These are phyloP conservation scores for Pandemis cinnamomeana DNA, from an alignment of 2,888 invertebrate genomes.

Conservation along the genomic window DNA sequence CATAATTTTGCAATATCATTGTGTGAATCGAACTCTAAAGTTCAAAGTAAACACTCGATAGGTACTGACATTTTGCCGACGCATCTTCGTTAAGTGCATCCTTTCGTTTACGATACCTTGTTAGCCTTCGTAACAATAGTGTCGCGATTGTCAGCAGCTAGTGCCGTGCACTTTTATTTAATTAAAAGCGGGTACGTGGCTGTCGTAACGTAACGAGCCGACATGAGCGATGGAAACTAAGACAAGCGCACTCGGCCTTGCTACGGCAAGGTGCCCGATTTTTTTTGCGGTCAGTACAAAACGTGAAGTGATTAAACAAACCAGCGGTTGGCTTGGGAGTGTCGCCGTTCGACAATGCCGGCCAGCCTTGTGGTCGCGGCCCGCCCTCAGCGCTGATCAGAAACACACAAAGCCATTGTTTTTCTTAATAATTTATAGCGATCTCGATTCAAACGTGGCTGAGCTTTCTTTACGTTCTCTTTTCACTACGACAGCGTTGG, in stretches of 20 bases:
- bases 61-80: constrained; percentile 70
- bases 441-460: constrained; percentile 39
- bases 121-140: constrained; percentile 74
- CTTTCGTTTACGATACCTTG: constrained; percentile 69
- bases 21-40: constrained; percentile 56
- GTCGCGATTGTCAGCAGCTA: constrained; percentile 60
- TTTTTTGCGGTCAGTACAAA: constrained; percentile 74
- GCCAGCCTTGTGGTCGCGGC: constrained; percentile 57
- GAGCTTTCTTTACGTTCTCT: constrained; percentile 71
- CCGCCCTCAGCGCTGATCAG: constrained; percentile 42
- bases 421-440: constrained; percentile 32
- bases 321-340: constrained; percentile 57
- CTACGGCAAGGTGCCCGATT: constrained; percentile 71
- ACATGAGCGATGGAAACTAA: constrained; percentile 69
- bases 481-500: constrained; percentile 70
- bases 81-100: constrained; percentile 69
- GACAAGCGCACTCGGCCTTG: constrained; percentile 70
- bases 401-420: constrained; percentile 41
- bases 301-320: constrained; percentile 72
- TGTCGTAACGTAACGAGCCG: constrained; percentile 64
- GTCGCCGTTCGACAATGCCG: constrained; percentile 64
- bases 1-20: constrained; percentile 42
- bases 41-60: constrained; percentile 62
- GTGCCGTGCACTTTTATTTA: constrained; percentile 43
- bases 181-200: constrained; percentile 49